These are phyloP conservation scores for Zaprionus capensis DNA, from an alignment of 1,140 invertebrate species.

Conservation along the genomic window DNA sequence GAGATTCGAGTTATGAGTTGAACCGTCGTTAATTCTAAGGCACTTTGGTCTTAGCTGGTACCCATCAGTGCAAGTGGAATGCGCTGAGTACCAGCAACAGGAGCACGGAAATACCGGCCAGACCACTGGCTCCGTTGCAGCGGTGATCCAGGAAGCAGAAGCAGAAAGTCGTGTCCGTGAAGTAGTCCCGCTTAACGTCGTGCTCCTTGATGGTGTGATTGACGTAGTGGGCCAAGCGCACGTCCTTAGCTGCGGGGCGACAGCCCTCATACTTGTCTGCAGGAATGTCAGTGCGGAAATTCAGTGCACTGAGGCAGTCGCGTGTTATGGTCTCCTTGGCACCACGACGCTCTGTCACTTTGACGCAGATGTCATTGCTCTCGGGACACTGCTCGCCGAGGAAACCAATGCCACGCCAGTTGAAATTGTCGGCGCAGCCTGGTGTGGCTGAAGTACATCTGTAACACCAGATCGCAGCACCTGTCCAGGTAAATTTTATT, in stretches of 20 bases:
- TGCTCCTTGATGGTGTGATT: constrained; percentile 94
- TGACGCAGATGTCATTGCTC: constrained; percentile 94
- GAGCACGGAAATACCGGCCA: constrained; percentile 16
- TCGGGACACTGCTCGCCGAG: constrained; percentile 91
- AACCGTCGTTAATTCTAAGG: constrained; percentile 58
- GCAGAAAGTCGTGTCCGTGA: constrained; percentile 93
- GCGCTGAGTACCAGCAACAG: constrained; percentile 28
- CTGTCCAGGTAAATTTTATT: constrained; percentile 64
- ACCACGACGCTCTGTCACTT: constrained; percentile 94
- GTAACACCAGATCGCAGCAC: constrained; percentile 91
- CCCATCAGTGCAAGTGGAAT: constrained; percentile 4
- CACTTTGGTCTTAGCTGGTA: constrained; percentile 42
- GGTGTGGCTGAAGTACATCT: constrained; percentile 95
- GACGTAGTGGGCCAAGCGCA: constrained; percentile 93
- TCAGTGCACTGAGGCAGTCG: constrained; percentile 93
- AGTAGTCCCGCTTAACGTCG: constrained; percentile 93
- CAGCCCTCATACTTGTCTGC: constrained; percentile 96
- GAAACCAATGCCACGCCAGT: constrained; percentile 90
- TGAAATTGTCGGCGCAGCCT: constrained; percentile 93
- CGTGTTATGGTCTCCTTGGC: constrained; percentile 92
- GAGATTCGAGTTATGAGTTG: constrained; percentile 56
- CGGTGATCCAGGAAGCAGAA: constrained; percentile 96
- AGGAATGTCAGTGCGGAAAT: constrained; percentile 93
- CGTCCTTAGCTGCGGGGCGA: constrained; percentile 90
- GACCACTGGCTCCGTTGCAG: constrained; percentile 88